Conservation (phyloP, 1,140 invertebrate genomes). For the Cydia fagiglandana region DNA sequence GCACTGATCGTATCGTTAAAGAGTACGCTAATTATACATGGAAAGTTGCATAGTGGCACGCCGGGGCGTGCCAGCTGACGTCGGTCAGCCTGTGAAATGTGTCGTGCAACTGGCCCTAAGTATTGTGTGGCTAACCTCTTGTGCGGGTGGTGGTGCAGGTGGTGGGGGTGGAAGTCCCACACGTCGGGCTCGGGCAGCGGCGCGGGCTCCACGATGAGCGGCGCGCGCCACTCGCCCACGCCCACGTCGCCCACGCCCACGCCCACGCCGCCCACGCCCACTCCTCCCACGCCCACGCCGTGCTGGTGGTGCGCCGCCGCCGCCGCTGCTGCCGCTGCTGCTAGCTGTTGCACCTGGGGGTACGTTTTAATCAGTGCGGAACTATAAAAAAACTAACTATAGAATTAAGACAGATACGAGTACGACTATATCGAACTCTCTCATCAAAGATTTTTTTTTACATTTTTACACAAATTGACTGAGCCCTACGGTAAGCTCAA, state of each 20-base stretch:
- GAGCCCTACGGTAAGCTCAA: no score
- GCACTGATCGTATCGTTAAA: no score
- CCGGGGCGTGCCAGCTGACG: no score
- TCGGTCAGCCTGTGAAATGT: no score
- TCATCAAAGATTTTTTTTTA: no score
- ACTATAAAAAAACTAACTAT: no score
- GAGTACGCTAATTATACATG: no score
- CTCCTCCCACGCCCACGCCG: conserved; percentile 54
- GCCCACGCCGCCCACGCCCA: conserved; percentile 50
- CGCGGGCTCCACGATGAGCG: conserved; percentile 69
- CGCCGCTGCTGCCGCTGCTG: conserved; percentile 87
- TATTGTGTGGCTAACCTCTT: conserved; percentile 52
- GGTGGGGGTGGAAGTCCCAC: conserved; percentile 64
- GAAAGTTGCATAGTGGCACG: no score
- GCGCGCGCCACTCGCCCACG: conserved; percentile 73
- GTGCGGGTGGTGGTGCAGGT: conserved; percentile 59
- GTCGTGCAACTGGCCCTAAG: no score
- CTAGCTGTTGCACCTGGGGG: conserved; percentile 91
- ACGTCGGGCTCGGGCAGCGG: conserved; percentile 58
- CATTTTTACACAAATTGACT: no score
- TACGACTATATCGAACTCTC: no score
- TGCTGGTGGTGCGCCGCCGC: conserved; percentile 70
- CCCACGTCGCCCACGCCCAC: conserved; percentile 50
- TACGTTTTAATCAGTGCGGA: background rate
- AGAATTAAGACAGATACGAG: no score